Evolutionary conservation across 2,888 invertebrate species (phyloP), one percentile per base, ranked within the genome.

Genomic region (Ischnura elegans): DNA sequence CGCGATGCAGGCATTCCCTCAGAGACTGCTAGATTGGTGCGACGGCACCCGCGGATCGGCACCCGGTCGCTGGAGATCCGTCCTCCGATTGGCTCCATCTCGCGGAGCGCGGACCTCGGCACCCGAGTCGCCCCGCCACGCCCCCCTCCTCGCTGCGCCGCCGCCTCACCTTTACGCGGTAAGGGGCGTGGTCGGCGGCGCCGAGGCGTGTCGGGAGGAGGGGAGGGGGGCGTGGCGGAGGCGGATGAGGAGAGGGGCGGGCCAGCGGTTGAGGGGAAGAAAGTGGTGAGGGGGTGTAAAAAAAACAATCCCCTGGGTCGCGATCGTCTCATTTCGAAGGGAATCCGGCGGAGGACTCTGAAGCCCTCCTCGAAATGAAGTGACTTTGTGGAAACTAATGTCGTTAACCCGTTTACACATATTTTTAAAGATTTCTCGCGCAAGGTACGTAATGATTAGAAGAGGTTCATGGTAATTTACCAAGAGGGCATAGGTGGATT

Each of bases 181-280:
- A 25, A 13, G 46, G 43, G 43, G 43, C n/a, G 45, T 86, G 46
- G 45, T 46, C 0, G n/a, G 61, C 10, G 36, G 42, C 47, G n/a
- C 29, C 25, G 85, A 55, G 43, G 86, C 45, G 84, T n/a, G 55
- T n/a, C 47, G 42, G 29, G 43, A 36, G 86, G 42, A 43, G 76
- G 21, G 21, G 43, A 21, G 66, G 93, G 87, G 93, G 93, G 93
- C 1, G 93, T 93, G 86, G 93, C 51, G 61, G 94, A 43, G 76
- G 94, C 29, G n/a, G 94, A 93, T 51, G 94, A 93, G 55, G 93
- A 86, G 36, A 93, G 42, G 86, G 94, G 29, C 10, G 93, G 76
- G n/a, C 42, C 42, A 43, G 42, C 5, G 87, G 29, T 42, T 29
- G 51, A 29, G 55, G 47, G 13, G 13, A 55, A 55, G 51, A 51